A percentile compares a stretch with the other conserved stretches of the same genome.
Conservation (phyloP, 2,888 invertebrate species). For the Pristionchus arcanus region DNA sequence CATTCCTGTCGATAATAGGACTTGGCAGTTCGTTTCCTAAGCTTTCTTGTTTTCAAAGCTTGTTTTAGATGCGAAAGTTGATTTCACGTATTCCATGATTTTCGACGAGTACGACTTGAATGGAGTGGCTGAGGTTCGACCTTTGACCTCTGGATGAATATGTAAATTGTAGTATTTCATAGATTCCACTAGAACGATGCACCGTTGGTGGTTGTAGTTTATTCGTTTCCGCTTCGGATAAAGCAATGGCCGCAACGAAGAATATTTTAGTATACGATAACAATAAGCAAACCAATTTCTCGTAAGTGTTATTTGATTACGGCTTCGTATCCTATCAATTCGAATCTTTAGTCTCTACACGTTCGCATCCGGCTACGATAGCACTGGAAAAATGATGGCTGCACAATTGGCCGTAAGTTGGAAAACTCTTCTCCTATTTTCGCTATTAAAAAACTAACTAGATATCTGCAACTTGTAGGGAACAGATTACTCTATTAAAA, state of each 20-base stretch:
- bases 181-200: background rate
- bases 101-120: constrained; percentile 10
- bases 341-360: background rate
- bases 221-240: background rate
- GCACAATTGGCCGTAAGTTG: background rate
- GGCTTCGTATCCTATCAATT: background rate
- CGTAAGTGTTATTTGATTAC: background rate
- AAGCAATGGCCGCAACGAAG: background rate
- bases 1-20: background rate
- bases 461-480: background rate
- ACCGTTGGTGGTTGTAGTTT: background rate
- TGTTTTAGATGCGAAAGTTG: constrained; percentile 9
- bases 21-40: background rate
- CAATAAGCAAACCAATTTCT: background rate
- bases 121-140: background rate
- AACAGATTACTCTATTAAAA: background rate
- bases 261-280: background rate
- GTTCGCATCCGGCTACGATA: background rate
- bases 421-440: too few relatives aligned
- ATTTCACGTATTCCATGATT: background rate
- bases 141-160: background rate
- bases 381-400: background rate
- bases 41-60: background rate
- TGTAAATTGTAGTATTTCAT: background rate
- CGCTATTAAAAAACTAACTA: too few relatives aligned